These are phyloP conservation scores for Fratercula arctica DNA, from an alignment of 2,797 vertebrate species.

Conservation along the genomic window DNA sequence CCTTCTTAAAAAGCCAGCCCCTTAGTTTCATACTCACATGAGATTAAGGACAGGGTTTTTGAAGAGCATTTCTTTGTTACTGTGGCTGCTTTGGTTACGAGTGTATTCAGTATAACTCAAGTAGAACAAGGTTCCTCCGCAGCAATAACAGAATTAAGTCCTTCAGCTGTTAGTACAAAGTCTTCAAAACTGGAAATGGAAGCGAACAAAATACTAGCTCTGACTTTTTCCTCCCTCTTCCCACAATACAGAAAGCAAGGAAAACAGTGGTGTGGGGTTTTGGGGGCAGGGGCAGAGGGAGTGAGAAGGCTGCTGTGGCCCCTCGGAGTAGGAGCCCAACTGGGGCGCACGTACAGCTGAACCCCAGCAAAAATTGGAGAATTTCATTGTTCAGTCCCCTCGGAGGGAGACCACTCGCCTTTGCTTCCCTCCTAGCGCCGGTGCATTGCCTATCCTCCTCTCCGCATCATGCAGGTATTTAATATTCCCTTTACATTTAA, in stretches of 20 bases:
- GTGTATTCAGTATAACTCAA: background rate
- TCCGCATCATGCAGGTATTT: background rate
- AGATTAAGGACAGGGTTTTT: background rate
- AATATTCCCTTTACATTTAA: background rate
- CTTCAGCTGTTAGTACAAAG: background rate
- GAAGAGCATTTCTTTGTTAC: background rate
- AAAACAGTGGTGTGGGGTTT: background rate
- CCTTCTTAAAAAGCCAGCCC: background rate
- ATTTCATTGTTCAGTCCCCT: background rate
- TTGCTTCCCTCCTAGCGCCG: background rate
- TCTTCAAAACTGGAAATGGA: background rate
- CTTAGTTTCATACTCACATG: background rate
- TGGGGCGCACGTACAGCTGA: background rate
- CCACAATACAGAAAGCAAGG: background rate
- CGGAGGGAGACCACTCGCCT: background rate
- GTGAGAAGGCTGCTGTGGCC: background rate
- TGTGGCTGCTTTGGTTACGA: background rate
- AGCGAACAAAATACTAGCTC: background rate
- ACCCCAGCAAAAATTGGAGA: background rate
- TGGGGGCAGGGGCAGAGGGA: too few relatives aligned
- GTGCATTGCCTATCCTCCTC: background rate
- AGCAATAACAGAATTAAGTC: background rate
- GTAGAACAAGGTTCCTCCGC: background rate
- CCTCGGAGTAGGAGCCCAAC: background rate
- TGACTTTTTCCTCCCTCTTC: background rate